Conservation (phyloP, 2,888 invertebrate genomes). For the Dichetophora obliterata region DNA sequence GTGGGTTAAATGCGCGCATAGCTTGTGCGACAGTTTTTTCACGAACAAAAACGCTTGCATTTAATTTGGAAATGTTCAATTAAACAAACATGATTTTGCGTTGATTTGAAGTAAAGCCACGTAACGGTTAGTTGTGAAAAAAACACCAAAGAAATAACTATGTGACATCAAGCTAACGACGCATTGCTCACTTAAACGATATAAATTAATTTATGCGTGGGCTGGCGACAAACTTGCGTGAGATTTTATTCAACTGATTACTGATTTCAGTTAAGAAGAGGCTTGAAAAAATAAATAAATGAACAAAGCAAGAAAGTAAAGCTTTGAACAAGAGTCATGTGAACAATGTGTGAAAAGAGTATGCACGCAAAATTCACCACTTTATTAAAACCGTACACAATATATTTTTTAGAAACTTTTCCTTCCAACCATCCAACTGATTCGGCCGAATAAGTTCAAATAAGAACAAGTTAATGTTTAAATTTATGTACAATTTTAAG, state of each 20-base stretch:
- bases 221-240: constrained; percentile 21
- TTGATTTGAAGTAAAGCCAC: constrained; percentile 25
- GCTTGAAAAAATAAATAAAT: too few species aligned
- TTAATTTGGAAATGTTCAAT: constrained; percentile 39
- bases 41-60: background rate
- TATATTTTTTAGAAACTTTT: too few species aligned
- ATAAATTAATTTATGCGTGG: constrained; percentile 17
- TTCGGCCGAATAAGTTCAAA: too few species aligned
- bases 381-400: too few species aligned
- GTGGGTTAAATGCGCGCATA: constrained; percentile 30
- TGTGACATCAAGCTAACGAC: background rate
- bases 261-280: background rate
- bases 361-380: too few species aligned
- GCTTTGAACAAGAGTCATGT: too few species aligned
- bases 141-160: background rate
- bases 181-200: background rate
- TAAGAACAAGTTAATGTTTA: too few species aligned
- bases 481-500: too few species aligned
- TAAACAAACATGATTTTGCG: constrained; percentile 26
- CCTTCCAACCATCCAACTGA: too few species aligned
- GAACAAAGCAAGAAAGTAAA: too few species aligned
- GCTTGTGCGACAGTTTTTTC: constrained; percentile 4
- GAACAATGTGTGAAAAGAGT: too few species aligned
- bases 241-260: constrained; percentile 10
- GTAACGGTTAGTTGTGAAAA: constrained; percentile 30